Conservation (phyloP, 64 coral and sea anemone species). For the Acropora yongei region DNA sequence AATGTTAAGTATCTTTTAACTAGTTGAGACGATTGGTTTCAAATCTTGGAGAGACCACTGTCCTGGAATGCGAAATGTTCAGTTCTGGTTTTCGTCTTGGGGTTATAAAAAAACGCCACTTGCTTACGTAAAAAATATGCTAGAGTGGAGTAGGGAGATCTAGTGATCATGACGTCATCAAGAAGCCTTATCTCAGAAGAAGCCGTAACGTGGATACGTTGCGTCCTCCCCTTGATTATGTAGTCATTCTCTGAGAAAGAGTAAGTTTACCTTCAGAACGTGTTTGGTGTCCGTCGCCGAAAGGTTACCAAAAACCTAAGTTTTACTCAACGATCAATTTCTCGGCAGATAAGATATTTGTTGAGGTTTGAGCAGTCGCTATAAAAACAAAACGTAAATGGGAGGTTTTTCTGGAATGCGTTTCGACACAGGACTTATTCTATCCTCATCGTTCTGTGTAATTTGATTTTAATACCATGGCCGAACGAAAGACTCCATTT, state of each 20-base stretch:
- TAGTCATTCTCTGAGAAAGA: background rate
- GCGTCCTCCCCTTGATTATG: background rate
- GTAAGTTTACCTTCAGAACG: background rate
- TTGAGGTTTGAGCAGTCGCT: background rate
- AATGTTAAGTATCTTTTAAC: no score
- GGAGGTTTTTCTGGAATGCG: slow-evolving; percentile 12
- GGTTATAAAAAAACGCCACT: no score
- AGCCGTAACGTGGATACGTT: background rate
- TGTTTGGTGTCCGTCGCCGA: background rate
- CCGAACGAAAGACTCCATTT: slow-evolving; percentile 20
- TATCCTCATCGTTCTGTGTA: background rate
- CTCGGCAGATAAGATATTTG: background rate
- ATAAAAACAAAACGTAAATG: background rate
- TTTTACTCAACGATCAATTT: background rate
- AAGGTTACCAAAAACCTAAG: background rate
- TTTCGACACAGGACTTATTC: background rate
- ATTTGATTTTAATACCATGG: slow-evolving; percentile 12
- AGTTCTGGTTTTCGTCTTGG: no score
- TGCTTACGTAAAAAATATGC: background rate
- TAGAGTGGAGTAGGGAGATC: background rate
- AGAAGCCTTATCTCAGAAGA: background rate
- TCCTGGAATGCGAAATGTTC: no score
- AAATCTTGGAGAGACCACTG: no score
- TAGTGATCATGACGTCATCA: slow-evolving; percentile 19
- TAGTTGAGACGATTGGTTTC: no score